A percentile compares a stretch with the other conserved stretches of the same genome.
Evolutionary conservation across 23 tunicate genomes (phyloP).

Genomic region (Pegea sp.): DNA sequence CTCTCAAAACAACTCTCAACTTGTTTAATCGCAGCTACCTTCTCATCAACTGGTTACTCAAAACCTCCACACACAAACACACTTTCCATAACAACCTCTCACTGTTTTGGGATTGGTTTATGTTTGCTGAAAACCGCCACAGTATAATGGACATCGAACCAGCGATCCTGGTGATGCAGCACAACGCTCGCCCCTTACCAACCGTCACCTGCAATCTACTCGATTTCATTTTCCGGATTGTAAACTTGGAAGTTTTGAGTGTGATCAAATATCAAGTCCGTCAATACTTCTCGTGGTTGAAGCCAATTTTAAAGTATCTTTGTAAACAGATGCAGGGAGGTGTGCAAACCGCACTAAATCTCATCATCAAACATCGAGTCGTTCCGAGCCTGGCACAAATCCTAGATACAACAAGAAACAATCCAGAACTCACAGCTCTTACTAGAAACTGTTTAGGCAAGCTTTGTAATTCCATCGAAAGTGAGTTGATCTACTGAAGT

Average conservation of each 20-base stretch:
- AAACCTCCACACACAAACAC: slow-evolving; percentile 49
- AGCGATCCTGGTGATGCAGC: slow-evolving; percentile 64
- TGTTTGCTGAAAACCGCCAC: too few species aligned
- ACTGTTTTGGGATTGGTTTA: slow-evolving; percentile 79
- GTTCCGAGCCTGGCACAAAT: slow-evolving; percentile 49
- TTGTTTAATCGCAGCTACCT: slow-evolving; percentile 28
- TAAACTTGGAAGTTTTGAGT: too few species aligned
- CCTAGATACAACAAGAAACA: slow-evolving; percentile 56
- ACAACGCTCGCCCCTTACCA: slow-evolving; percentile 54
- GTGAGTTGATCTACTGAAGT: too few species aligned
- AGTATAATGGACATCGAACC: slow-evolving; percentile 90
- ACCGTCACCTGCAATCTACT: slow-evolving; percentile 59
- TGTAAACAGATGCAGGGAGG: slow-evolving; percentile 67
- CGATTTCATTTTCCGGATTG: slow-evolving; percentile 68
- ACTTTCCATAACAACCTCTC: slow-evolving; percentile 59
- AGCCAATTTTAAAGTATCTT: too few species aligned
- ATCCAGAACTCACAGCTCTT: slow-evolving; percentile 38
- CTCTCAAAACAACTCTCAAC: not conserved
- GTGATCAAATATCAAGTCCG: too few species aligned
- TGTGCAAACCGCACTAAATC: slow-evolving; percentile 38
- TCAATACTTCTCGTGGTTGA: slow-evolving; percentile 57
- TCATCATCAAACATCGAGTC: slow-evolving; percentile 60
- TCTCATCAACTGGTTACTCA: slow-evolving; percentile 69
- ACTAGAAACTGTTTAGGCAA: slow-evolving; percentile 44
- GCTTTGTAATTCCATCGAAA: slow-evolving; percentile 40